Evolutionary conservation across 1,140 invertebrate genomes (phyloP), one percentile per base, ranked within the genome.

Genomic region (Drosophila leontia): DNA sequence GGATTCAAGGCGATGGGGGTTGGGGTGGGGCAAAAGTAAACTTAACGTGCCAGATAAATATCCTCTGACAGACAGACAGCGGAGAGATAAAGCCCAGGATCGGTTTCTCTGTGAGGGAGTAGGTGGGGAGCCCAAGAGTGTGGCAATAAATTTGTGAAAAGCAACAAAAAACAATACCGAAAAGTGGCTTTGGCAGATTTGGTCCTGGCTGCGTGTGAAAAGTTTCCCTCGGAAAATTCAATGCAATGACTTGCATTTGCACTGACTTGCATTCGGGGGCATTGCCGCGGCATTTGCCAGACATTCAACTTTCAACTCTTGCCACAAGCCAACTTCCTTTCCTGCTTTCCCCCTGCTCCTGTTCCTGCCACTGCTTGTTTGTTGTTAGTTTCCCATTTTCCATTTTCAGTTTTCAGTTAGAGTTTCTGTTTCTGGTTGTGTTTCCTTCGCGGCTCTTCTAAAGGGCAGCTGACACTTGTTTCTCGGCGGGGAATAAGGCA

Each of bases 31-130:
- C 58, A 75, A 91, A 82, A 80, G 80, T 76, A 91, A 91, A 91
- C 79, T 86, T 80, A 91, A 91, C 80, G 82, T 91, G 79, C 62
- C 86, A 80, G 86, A 91, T 91, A 91, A 91, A 91, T 91, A 91
- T 86, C 82, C 65, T 60, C 59, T 72, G 69, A 72, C 82, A 84
- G 64, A 81, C 61, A 80, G 63, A 74, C 48, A 70, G 67, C 48
- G 32, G 32, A 39, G 76, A 78, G 68, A 65, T 71, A 60, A 44
- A 70, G 77, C 75, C 65, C 65, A 68, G 70, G 75, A 72, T 77
- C 67, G 71, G 47, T 17, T 58, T 35, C 23, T 13, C 35, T 23
- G 15, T 26, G 17, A 50, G 50, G 15, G 23, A 17, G 17, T 26
- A 19, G 19, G 1, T 7, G 41, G 23, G 41, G 23, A 47, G 44